Base-by-base conservation (phyloP, 2,113 vertebrate species). In the Cebus imitator region DNA sequence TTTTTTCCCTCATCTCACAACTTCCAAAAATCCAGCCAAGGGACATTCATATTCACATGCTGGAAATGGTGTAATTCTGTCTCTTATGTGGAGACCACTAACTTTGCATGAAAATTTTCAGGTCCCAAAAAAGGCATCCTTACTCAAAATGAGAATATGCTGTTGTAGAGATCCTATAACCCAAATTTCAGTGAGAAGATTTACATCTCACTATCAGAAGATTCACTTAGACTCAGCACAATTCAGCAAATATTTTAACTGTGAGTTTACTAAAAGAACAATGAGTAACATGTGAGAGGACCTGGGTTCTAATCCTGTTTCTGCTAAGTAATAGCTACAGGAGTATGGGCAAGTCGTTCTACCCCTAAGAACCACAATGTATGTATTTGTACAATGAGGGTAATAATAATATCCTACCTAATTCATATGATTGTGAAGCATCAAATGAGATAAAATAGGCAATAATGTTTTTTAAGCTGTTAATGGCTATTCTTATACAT, bases 371-470 rank as follows among this genome's bases (percentile, higher is more conserved):
- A 85, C 2, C 14, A 81, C 20, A 25, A 27, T 81, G 80, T 58
- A 93, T 21, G 72, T 90, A 75, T 37, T 30, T 57, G 14, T 68
- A 61, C 48, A 85, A 40, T 8, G 35, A 95, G 50, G 6, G 23
- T 81, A 55, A 85, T 73, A 58, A 55, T 64, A 84, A 90, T 57
- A 70, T 0, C 45, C 5, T 50, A 58, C 0, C 4, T 35, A 84
- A 81, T 7, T 82, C 86, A 80, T 32, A 64, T n/a, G 17, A 37
- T 43, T 89, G n/a, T 87, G 81, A 90, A 90, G 96, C 91, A 66
- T 73, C 6, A 73, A 88, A 73, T 90, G 35, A 82, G 9, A 85
- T n/a, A 80, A 94, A 21, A 43, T 0, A 61, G 40, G n/a, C 17
- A 96, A 95, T 43, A 91, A 43, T 76, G 5, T 8, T 37, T 87